phyloP scores from a whole-genome alignment of 2,797 vertebrate species.

The Carcharodon carcharias region DNA sequence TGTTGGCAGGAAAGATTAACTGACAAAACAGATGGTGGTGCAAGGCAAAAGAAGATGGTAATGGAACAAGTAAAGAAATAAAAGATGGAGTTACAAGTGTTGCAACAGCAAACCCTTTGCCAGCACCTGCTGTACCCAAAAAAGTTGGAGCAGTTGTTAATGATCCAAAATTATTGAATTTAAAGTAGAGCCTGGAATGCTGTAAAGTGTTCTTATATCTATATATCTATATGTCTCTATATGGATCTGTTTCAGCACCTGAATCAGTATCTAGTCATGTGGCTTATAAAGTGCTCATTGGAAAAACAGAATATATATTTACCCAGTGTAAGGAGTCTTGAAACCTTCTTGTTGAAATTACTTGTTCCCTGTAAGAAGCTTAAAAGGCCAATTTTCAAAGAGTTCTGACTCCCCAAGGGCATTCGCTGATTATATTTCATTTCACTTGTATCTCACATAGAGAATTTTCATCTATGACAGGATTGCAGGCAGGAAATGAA shows the following conservation, averaged over 20 bases:
- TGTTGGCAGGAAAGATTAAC: not conserved
- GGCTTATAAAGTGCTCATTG: not conserved
- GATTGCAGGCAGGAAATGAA: not conserved
- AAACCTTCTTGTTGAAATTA: conserved; percentile 5
- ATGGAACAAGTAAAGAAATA: not conserved
- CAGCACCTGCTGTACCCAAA: not conserved
- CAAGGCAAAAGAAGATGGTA: not conserved
- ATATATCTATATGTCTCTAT: not conserved
- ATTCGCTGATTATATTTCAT: conserved; percentile 4
- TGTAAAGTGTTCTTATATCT: not conserved
- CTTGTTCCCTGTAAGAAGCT: conserved; percentile 4
- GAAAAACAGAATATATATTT: conserved; percentile 8
- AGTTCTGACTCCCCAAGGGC: not conserved
- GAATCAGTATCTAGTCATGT: not conserved
- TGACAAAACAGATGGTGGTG: not conserved
- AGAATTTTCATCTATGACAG: not conserved
- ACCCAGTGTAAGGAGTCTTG: not conserved
- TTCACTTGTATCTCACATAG: not conserved
- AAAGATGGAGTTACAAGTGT: too few relatives aligned
- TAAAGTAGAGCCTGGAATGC: not conserved
- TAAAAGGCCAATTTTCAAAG: conserved; percentile 26
- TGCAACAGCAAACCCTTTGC: not conserved
- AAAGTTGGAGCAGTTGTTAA: not conserved
- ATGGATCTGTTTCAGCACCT: not conserved
- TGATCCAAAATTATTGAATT: not conserved